Conservation (phyloP, 53 echinoderm and acorn worm species). For the Arbacia lixula region DNA sequence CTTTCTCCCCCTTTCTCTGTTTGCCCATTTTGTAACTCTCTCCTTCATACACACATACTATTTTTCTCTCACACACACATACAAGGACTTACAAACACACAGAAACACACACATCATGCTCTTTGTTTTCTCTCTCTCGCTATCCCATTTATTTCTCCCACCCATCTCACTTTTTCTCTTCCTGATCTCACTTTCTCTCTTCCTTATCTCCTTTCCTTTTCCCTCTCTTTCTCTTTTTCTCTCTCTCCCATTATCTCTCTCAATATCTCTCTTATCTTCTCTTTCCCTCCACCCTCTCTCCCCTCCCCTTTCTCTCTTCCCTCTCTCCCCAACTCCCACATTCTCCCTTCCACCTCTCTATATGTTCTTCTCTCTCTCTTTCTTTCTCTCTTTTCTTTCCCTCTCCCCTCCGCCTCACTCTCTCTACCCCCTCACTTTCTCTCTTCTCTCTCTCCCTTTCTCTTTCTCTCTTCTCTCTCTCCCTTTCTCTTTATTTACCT, state of each 20-base stretch:
- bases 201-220: too few species aligned
- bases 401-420: not conserved
- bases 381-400: not conserved
- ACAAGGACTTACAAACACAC: too few species aligned
- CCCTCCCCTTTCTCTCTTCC: not conserved
- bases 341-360: not conserved
- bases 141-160: too few species aligned
- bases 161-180: too few species aligned
- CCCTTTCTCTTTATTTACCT: not conserved
- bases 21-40: too few species aligned
- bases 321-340: not conserved
- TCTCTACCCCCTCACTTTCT: not conserved
- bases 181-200: too few species aligned
- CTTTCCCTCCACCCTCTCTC: not conserved
- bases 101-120: too few species aligned
- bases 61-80: too few species aligned
- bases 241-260: not conserved
- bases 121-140: too few species aligned
- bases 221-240: not conserved
- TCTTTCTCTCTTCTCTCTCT: not conserved
- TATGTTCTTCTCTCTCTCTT: not conserved
- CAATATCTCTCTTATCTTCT: not conserved
- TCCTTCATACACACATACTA: too few species aligned
- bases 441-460: not conserved
- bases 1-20: too few species aligned